Conservation (phyloP, 2,797 vertebrate species). For the Melanotaenia nigrans region DNA sequence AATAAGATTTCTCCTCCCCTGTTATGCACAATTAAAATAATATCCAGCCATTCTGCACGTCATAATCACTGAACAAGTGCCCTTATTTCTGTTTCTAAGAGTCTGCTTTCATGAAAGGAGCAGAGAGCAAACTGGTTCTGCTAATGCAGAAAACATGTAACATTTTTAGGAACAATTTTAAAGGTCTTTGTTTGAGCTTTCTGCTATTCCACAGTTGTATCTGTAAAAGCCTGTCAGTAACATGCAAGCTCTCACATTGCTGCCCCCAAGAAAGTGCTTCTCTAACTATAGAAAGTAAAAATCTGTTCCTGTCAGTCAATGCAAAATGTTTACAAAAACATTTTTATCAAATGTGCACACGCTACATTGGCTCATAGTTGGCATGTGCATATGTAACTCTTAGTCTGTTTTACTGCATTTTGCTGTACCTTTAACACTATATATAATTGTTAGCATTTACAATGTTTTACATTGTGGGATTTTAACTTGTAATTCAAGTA, state of each 20-base stretch:
- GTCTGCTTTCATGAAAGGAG: not conserved
- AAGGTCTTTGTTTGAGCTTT: not conserved
- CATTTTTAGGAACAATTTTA: conserved; percentile 8
- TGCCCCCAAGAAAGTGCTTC: not conserved
- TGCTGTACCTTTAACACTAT: too few species aligned
- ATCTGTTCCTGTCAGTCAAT: not conserved
- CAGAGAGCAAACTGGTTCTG: not conserved
- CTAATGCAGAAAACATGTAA: not conserved
- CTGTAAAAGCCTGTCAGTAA: not conserved
- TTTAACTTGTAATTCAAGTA: too few species aligned
- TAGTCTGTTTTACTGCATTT: too few species aligned
- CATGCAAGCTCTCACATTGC: conserved; percentile 4
- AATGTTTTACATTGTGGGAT: too few species aligned
- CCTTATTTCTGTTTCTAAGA: not conserved
- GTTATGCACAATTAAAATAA: not conserved
- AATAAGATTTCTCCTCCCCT: not conserved
- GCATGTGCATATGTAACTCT: not conserved
- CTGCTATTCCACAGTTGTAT: not conserved
- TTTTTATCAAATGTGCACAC: not conserved
- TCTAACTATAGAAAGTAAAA: not conserved
- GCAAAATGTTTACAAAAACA: not conserved
- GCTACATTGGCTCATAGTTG: not conserved
- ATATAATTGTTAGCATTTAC: too few species aligned
- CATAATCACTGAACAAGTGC: not conserved
- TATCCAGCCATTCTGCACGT: not conserved